Percentiles rank a stretch among this genome's conserved stretches.
phyloP scores from a whole-genome alignment of 2,113 vertebrate species.

The Ornithorhynchus anatinus region DNA sequence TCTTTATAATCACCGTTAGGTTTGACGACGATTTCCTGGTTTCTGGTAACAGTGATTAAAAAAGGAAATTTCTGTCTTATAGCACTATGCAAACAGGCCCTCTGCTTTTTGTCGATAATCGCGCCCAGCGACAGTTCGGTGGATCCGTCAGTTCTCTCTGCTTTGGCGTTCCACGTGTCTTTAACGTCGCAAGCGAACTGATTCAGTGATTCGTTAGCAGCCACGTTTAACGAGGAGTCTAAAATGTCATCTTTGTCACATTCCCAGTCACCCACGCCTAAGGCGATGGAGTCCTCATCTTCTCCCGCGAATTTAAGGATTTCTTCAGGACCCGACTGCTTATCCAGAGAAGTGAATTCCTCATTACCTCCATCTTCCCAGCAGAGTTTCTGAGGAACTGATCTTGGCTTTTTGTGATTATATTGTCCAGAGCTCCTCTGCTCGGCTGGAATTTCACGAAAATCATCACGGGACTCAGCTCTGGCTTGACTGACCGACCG shows the following conservation, averaged over 20 bases:
- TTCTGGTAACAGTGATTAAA: conserved; percentile 83
- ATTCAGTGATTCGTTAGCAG: conserved; percentile 66
- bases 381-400: background rate
- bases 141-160: background rate
- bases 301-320: background rate
- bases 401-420: conserved; percentile 18
- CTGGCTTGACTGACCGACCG: conserved; percentile 40
- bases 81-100: conserved; percentile 82
- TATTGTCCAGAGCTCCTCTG: background rate
- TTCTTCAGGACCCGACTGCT: background rate
- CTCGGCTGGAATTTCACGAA: background rate
- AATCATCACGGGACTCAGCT: background rate
- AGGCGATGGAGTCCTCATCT: background rate
- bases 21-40: conserved; percentile 81
- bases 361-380: background rate
- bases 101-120: conserved; percentile 77
- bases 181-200: conserved; percentile 75
- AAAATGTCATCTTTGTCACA: conserved; percentile 10
- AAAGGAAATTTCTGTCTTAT: conserved; percentile 87
- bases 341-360: background rate
- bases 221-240: conserved; percentile 72
- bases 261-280: background rate
- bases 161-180: conserved; percentile 27
- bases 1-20: conserved; percentile 85
- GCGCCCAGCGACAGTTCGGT: conserved; percentile 79